phyloP scores from a whole-genome alignment of 2,888 invertebrate genomes.

The Drosophila cracens region DNA sequence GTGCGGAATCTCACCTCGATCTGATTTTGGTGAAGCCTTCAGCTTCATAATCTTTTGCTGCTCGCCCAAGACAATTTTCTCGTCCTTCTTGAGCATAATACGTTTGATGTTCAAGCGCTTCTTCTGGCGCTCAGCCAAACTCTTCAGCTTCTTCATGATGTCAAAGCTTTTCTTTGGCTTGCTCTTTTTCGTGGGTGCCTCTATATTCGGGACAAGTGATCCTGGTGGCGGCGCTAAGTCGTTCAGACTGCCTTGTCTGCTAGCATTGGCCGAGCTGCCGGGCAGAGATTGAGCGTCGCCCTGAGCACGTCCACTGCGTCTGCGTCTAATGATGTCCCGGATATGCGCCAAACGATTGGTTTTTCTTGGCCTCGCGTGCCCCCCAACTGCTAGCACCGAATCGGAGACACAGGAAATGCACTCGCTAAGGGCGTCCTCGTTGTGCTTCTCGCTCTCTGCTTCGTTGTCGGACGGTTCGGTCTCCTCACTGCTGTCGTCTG shows the following conservation, averaged over 20 bases:
- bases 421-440: slow-evolving; percentile 82
- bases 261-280: slow-evolving; percentile 77
- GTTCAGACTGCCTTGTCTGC: slow-evolving; percentile 77
- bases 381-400: slow-evolving; percentile 81
- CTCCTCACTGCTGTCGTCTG: slow-evolving; percentile 65
- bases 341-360: slow-evolving; percentile 80
- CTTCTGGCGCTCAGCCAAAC: slow-evolving; percentile 88
- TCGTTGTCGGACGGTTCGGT: slow-evolving; percentile 56
- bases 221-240: slow-evolving; percentile 77
- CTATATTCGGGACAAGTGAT: slow-evolving; percentile 54
- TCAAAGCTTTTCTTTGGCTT: slow-evolving; percentile 86
- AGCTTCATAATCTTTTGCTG: slow-evolving; percentile 87
- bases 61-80: slow-evolving; percentile 85
- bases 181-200: slow-evolving; percentile 49
- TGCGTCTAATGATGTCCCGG: slow-evolving; percentile 87
- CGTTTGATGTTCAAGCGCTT: slow-evolving; percentile 85
- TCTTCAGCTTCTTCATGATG: slow-evolving; percentile 88
- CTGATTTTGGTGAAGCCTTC: slow-evolving; percentile 88
- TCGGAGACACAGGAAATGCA: slow-evolving; percentile 84
- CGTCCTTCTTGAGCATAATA: slow-evolving; percentile 83
- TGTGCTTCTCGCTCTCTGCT: slow-evolving; percentile 59
- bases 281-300: slow-evolving; percentile 83
- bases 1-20: slow-evolving; percentile 85
- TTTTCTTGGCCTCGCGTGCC: slow-evolving; percentile 79
- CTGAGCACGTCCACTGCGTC: slow-evolving; percentile 78